Evolutionary conservation across 2,888 invertebrate species (phyloP).

Genomic region (Euzetes globulus): DNA sequence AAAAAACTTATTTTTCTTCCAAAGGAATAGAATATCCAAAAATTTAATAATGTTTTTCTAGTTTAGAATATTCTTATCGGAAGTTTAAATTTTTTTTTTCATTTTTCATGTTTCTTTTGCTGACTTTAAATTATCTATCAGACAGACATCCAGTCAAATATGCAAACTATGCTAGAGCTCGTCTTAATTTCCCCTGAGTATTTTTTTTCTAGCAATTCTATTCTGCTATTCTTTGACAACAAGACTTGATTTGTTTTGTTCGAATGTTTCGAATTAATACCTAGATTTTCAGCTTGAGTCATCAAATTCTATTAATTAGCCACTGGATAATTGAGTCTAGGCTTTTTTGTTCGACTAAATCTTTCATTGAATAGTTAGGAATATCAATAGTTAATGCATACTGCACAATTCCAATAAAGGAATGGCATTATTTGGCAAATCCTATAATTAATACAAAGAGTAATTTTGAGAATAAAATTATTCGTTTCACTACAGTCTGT

Average conservation of each 20-base stretch:
- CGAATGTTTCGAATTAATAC: too few relatives aligned
- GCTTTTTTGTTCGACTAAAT: too few relatives aligned
- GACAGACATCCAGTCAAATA: background rate
- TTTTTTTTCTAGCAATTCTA: background rate
- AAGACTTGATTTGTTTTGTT: background rate
- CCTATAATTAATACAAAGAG: too few relatives aligned
- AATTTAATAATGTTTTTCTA: background rate
- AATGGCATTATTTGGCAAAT: too few relatives aligned
- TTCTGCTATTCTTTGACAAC: background rate
- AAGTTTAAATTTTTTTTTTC: background rate
- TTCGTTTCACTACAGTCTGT: too few relatives aligned
- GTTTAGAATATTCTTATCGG: background rate
- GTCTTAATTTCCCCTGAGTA: background rate
- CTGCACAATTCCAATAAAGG: too few relatives aligned
- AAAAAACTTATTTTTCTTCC: background rate
- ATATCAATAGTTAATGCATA: too few relatives aligned
- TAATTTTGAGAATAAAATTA: too few relatives aligned
- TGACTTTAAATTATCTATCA: background rate
- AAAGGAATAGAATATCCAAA: background rate
- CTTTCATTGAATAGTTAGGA: too few relatives aligned
- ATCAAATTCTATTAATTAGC: too few relatives aligned
- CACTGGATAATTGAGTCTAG: too few relatives aligned
- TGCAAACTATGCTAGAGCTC: background rate
- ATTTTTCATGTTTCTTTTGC: background rate
- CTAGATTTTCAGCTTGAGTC: too few relatives aligned